Evolutionary conservation across 2,888 invertebrate species (phyloP).

Genomic region (Eupsilia transversa): DNA sequence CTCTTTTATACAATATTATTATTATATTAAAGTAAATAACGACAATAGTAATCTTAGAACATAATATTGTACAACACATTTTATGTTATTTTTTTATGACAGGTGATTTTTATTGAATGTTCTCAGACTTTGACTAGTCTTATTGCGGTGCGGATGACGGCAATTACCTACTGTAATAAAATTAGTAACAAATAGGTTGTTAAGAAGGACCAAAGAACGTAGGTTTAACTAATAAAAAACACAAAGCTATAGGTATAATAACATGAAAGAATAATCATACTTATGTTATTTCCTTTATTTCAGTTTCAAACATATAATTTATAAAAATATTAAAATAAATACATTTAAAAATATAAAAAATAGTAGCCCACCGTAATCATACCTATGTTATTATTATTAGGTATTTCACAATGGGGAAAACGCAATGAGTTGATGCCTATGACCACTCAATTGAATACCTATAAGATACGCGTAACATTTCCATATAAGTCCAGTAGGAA

Average conservation of each 20-base stretch:
- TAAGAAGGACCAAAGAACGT: neutral
- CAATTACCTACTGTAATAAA: constrained; percentile 7
- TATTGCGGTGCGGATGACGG: neutral
- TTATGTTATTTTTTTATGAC: neutral
- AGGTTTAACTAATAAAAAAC: constrained; percentile 2
- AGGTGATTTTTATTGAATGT: neutral
- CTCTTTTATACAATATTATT: neutral
- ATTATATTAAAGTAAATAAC: neutral
- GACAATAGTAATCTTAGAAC: neutral
- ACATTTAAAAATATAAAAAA: too few relatives aligned
- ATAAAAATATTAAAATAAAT: too few relatives aligned
- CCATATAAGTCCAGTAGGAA: neutral
- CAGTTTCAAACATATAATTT: too few relatives aligned
- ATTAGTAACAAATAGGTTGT: neutral
- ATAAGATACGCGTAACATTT: neutral
- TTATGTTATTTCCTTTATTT: too few relatives aligned
- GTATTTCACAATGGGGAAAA: too few relatives aligned
- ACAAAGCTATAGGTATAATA: too few relatives aligned
- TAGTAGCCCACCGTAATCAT: too few relatives aligned
- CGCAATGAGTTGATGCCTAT: too few relatives aligned
- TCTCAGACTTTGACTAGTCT: neutral
- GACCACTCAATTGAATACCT: too few relatives aligned
- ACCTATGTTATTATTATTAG: too few relatives aligned
- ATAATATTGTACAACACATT: neutral
- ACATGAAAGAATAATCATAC: constrained; percentile 23